Evolutionary conservation across 64 coral and sea anemone genomes (phyloP), one percentile per base, ranked within the genome.

Genomic region (Porites lutea): DNA sequence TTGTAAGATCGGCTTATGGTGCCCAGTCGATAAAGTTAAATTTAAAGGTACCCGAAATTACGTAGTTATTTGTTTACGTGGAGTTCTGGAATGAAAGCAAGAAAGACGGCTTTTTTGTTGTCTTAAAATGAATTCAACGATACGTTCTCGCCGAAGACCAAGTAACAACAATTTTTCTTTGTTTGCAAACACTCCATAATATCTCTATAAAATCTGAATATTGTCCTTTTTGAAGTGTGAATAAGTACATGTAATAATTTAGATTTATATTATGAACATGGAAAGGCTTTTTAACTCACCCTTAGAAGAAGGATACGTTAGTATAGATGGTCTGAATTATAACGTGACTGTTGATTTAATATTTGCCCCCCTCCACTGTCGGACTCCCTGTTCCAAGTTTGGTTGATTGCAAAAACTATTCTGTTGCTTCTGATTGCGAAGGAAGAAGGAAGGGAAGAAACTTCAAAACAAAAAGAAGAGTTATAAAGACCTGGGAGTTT

Each of bases 241-340:
- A 97, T 97, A 97, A 97, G 95, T 97, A 97, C 95, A 97, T 94
- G 94, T 91, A 91, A 94, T 94, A 94, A 97, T 93, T 97, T 97
- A 97, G 95, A 97, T 97, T 97, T 97, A 97, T 97, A 97, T 97
- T 97, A 97, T 94, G 90, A 92, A 97, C 95, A 94, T 77, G 88
- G 83, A 91, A 84, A 84, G 95, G 86, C 88, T 91, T 97, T 97
- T 97, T 90, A 97, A 94, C 92, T 89, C 86, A 71, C 82, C 91
- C 82, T 76, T 91, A 95, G 79, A 78, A 71, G 88, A 94, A 71
- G 73, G 85, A 83, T 89, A 83, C 90, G 23, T 73, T 92, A 96
- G 79, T 79, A 62, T 92, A 93, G 95, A 92, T 90, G 86, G 92
- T 81, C 82, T 75, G 77, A 89, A 77, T 88, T 89, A 82, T 74